Base-by-base conservation (phyloP, 2,113 vertebrate species). In the Ondatra zibethicus region DNA sequence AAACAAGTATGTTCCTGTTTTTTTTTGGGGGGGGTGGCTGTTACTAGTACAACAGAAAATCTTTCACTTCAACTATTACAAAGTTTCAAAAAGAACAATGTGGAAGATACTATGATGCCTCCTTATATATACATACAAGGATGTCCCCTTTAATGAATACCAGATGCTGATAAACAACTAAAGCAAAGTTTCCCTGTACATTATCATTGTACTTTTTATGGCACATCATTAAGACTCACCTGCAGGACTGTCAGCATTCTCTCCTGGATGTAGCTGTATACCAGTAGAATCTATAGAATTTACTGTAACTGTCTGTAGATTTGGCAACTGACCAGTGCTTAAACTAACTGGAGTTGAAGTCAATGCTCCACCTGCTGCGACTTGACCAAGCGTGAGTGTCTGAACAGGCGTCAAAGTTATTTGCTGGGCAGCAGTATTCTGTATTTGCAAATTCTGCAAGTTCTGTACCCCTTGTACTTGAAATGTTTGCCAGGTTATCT, bases 401-500 rank as follows among this genome's bases (percentile, higher is more conserved):
- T 99, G 99, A 97, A 99, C 99, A 73, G 99, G 99, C 66, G 99
- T 99, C 97, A 99, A 98, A 77, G 99, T 99, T 98, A 99, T 99
- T 98, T 99, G 99, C 97, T 99, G 99, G 95, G 99, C 98, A 92
- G 99, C 99, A 52, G 99, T 99, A 97, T 99, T 99, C 97, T 99
- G 99, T 98, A 99, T 99, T 98, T 99, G 99, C 95, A 99, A 99
- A 98, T 99, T 99, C 98, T 99, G 99, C 97, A 99, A 99, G 97
- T 99, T 99, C 98, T 99, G 99, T 91, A 99, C 99, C 92, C 99
- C 99, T 98, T 99, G 99, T 97, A 99, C 99, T 99, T 99, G 99
- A 99, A 99, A 99, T 72, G 99, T 99, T 97, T 99, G 99, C 99
- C 99, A 99, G 97, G 99, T 99, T 98, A 99, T 99, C 98, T 99